phyloP scores from a whole-genome alignment of 2,113 vertebrate species.

The Psammodynastes pulverulentus region DNA sequence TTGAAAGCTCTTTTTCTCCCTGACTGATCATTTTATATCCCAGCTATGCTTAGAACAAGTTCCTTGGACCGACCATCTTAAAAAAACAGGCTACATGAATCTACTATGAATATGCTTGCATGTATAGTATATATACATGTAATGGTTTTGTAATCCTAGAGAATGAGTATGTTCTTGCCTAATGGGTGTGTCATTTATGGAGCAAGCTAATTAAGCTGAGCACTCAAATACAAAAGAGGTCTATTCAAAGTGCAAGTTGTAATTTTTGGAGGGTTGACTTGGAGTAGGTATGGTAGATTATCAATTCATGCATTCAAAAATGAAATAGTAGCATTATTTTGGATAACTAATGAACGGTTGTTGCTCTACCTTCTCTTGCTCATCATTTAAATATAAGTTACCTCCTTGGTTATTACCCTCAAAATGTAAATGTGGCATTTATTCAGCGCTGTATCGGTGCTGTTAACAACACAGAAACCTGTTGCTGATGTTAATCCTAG shows the following conservation, averaged over 20 bases:
- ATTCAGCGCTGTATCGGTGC: not conserved
- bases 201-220: not conserved
- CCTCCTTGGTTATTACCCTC: not conserved
- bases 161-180: not conserved
- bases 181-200: not conserved
- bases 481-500: not conserved
- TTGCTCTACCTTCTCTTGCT: not conserved
- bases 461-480: not conserved
- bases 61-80: not conserved
- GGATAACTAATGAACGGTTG: not conserved
- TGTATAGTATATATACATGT: not conserved
- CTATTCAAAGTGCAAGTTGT: not conserved
- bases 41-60: not conserved
- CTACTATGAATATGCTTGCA: not conserved
- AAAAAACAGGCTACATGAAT: not conserved
- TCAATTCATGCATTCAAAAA: not conserved
- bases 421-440: not conserved
- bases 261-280: not conserved
- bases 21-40: not conserved
- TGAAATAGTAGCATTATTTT: not conserved
- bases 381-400: not conserved
- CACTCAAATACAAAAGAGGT: not conserved
- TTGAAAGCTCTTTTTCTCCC: not conserved
- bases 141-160: not conserved
- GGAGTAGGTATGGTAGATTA: not conserved